Percentiles rank a stretch among this genome's conserved stretches.
phyloP scores from a whole-genome alignment of 1,140 invertebrate genomes.

The Drosophila funebris region DNA sequence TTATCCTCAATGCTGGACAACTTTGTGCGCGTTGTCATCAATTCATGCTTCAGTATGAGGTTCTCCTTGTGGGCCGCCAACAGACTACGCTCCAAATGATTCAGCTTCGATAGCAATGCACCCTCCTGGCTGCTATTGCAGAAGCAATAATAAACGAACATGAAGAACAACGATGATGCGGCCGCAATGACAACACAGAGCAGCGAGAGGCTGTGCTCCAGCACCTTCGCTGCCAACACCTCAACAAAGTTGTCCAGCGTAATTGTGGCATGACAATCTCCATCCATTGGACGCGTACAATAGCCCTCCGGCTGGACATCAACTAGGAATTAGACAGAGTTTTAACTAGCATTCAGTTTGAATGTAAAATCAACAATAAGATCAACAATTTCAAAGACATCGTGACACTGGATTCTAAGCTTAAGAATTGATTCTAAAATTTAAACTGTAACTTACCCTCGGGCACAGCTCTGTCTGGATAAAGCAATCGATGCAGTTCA shows the following conservation, averaged over 20 bases:
- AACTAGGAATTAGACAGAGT: neutral
- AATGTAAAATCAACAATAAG: too few species aligned
- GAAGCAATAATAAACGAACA: conserved; percentile 90
- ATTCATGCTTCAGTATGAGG: conserved; percentile 87
- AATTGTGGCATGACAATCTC: conserved; percentile 46
- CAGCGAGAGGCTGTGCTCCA: conserved; percentile 80
- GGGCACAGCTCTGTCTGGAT: conserved; percentile 22
- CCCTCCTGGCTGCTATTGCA: conserved; percentile 89
- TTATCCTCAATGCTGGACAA: conserved; percentile 87
- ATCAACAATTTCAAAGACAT: too few species aligned
- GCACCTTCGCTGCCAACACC: conserved; percentile 52
- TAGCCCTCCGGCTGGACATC: conserved; percentile 31
- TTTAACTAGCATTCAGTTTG: neutral
- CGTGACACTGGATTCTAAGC: too few species aligned
- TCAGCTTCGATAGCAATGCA: conserved; percentile 86
- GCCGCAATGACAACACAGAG: conserved; percentile 87
- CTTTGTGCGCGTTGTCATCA: conserved; percentile 87
- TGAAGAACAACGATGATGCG: conserved; percentile 88
- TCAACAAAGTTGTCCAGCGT: conserved; percentile 67
- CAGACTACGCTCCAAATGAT: conserved; percentile 85
- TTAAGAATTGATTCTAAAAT: too few species aligned
- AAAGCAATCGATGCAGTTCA: conserved; percentile 63
- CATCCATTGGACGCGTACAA: conserved; percentile 34
- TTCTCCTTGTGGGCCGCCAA: conserved; percentile 86
- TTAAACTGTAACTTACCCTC: neutral